Evolutionary conservation across 2,113 vertebrate species (phyloP).

Genomic region (Trogon melanurus): DNA sequence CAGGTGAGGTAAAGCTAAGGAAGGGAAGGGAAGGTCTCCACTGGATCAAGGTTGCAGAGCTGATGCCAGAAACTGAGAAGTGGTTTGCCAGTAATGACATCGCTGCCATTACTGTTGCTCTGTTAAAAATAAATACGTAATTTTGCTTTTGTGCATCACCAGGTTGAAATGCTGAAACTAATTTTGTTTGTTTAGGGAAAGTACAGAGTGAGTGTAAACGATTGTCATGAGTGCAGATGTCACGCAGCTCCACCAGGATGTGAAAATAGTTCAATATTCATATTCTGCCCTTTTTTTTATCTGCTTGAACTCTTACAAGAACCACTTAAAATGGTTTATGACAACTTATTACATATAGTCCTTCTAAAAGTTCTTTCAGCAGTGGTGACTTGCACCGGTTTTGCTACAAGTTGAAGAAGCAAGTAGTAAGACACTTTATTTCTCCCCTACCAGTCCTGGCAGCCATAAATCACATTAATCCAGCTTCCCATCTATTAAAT

Average conservation of each 20-base stretch:
- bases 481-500: not conserved
- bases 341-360: not conserved
- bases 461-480: not conserved
- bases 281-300: not conserved
- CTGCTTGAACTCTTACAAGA: not conserved
- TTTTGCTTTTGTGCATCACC: not conserved
- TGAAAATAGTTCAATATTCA: not conserved
- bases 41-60: not conserved
- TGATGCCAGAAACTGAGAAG: not conserved
- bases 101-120: not conserved
- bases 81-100: rapidly evolving
- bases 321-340: not conserved
- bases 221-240: not conserved
- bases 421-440: not conserved
- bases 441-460: not conserved
- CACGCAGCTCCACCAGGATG: not conserved
- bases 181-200: not conserved
- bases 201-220: not conserved
- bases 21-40: not conserved
- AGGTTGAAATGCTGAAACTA: not conserved
- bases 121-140: not conserved
- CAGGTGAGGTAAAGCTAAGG: not conserved
- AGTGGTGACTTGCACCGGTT: not conserved
- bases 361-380: not conserved
- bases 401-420: not conserved